Conservation (phyloP, 2,888 invertebrate genomes). For the Plebejus argus region DNA sequence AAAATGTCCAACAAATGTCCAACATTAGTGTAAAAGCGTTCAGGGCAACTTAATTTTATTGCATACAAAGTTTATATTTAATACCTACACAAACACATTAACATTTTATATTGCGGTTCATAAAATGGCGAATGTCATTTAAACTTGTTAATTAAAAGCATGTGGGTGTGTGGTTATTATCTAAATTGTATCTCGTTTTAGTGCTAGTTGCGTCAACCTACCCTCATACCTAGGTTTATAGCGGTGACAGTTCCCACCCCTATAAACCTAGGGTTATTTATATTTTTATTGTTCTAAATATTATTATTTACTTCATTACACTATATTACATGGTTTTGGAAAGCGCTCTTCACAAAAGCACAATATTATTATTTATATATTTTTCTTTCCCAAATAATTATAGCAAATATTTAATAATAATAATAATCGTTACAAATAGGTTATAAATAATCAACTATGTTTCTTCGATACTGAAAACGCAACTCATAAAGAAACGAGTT, state of each 20-base stretch:
- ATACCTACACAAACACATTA: neutral
- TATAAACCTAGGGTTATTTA: neutral
- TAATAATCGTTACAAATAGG: too few species aligned
- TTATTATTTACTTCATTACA: too few species aligned
- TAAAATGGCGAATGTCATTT: constrained; percentile 1
- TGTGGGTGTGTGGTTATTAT: neutral
- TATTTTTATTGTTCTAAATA: too few species aligned
- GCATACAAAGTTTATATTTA: neutral
- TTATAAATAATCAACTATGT: too few species aligned
- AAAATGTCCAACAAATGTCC: neutral
- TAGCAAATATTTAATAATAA: too few species aligned
- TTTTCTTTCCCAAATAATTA: too few species aligned
- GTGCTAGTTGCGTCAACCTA: neutral
- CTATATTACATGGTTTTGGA: too few species aligned
- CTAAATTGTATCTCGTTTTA: neutral
- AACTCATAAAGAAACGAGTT: neutral
- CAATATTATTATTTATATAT: too few species aligned
- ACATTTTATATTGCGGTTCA: constrained; percentile 1
- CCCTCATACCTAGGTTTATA: too few species aligned
- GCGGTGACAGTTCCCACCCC: too few species aligned
- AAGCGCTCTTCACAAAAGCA: too few species aligned
- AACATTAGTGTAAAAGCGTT: too few species aligned
- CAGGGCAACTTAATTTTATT: neutral
- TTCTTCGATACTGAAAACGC: neutral
- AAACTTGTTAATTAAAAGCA: neutral